These are phyloP conservation scores for Rachycentron canadum DNA, from an alignment of 2,797 vertebrate species.

Conservation along the genomic window DNA sequence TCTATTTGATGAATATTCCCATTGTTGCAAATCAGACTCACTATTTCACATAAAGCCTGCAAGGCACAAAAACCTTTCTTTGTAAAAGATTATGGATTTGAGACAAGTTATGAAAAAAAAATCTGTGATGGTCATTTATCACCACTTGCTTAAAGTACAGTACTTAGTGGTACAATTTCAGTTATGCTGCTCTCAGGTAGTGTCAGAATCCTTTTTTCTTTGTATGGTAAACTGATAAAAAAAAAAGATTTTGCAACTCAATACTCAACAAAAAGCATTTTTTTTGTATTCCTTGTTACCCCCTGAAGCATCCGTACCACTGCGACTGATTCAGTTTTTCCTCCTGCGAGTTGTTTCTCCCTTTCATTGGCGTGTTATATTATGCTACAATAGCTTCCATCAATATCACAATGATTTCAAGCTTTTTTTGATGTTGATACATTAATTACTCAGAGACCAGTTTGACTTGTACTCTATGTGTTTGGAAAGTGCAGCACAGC, in stretches of 20 bases:
- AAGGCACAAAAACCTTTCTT: neutral
- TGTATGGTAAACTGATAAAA: neutral
- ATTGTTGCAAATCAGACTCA: slow-evolving; percentile 26
- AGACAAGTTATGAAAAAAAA: slow-evolving; percentile 6
- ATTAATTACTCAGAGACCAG: neutral
- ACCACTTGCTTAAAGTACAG: neutral
- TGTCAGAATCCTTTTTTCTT: neutral
- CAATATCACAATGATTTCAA: neutral
- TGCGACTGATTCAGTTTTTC: neutral
- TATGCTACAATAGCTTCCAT: neutral
- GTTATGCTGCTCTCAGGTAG: neutral
- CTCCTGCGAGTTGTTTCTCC: neutral
- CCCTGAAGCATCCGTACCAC: neutral
- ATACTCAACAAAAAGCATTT: neutral
- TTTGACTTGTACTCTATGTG: neutral
- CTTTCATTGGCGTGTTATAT: neutral
- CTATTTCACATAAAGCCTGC: slow-evolving; percentile 24
- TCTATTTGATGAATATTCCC: slow-evolving; percentile 31
- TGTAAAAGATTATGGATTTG: slow-evolving; percentile 19
- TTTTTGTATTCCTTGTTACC: neutral
- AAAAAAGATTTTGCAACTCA: neutral
- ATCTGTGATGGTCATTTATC: slow-evolving; percentile 14
- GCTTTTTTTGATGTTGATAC: neutral
- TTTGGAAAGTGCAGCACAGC: neutral
- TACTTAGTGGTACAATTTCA: neutral